phyloP scores from a whole-genome alignment of 2,113 vertebrate genomes.

The Upupa epops region DNA sequence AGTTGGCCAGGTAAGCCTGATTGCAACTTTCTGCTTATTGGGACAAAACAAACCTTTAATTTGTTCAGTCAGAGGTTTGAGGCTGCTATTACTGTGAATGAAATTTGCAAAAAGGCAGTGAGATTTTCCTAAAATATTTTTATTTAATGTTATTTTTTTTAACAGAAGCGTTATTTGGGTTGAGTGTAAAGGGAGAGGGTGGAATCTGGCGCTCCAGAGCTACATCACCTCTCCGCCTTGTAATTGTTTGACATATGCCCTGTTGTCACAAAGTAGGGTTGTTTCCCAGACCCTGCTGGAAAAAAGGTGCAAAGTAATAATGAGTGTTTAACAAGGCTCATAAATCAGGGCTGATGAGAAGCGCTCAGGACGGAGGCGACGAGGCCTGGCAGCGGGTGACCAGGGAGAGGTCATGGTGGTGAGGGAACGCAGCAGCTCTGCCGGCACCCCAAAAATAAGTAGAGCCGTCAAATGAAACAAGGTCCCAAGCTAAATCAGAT shows the following conservation, averaged over 20 bases:
- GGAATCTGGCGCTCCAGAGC: background rate
- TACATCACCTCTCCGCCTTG: slow-evolving; percentile 19
- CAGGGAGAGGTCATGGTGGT: background rate
- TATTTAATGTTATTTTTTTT: background rate
- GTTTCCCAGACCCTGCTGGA: slow-evolving; percentile 60
- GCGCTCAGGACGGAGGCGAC: slow-evolving; percentile 9
- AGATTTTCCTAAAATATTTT: background rate
- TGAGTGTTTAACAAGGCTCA: slow-evolving; percentile 82
- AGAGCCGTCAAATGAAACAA: background rate
- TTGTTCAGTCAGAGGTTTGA: background rate
- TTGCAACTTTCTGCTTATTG: background rate
- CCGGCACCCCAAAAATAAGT: background rate
- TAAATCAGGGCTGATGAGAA: slow-evolving; percentile 79
- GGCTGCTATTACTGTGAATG: background rate
- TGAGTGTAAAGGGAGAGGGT: background rate
- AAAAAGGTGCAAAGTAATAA: slow-evolving; percentile 76
- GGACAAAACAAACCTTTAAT: background rate
- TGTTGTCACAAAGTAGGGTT: slow-evolving; percentile 50
- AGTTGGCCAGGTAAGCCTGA: background rate
- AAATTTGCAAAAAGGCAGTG: background rate
- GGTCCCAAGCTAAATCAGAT: background rate
- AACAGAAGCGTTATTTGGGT: background rate
- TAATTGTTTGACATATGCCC: slow-evolving; percentile 59
- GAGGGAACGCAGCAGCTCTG: background rate
- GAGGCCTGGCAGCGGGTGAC: slow-evolving; percentile 2